These are phyloP conservation scores for Triplophysa dalaica DNA, from an alignment of 2,113 vertebrate species.

Conservation along the genomic window DNA sequence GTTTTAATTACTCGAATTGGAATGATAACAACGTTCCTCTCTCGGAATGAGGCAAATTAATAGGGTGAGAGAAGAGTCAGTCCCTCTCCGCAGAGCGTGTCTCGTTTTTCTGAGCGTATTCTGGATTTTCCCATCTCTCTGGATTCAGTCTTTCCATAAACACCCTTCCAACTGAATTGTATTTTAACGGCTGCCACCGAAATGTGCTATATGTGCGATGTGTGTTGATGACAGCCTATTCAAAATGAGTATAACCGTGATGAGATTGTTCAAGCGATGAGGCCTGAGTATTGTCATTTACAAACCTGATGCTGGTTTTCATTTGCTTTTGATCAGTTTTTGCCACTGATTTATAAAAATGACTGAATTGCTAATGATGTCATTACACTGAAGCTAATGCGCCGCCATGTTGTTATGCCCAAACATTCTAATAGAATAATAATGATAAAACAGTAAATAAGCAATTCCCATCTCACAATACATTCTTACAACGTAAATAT, in stretches of 20 bases:
- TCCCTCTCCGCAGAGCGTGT: constrained; percentile 43
- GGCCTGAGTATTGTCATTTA: neutral
- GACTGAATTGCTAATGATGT: too few species aligned
- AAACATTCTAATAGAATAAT: too few species aligned
- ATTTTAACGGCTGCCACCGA: neutral
- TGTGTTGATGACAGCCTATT: constrained; percentile 24
- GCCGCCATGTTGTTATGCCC: too few species aligned
- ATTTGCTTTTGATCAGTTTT: constrained; percentile 9
- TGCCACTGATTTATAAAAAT: neutral
- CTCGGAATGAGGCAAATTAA: constrained; percentile 68
- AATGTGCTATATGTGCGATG: neutral
- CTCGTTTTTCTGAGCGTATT: constrained; percentile 47
- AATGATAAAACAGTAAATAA: too few species aligned
- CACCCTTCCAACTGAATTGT: constrained; percentile 31
- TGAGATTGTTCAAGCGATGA: constrained; percentile 37
- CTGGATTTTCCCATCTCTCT: constrained; percentile 40
- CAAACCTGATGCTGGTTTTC: neutral
- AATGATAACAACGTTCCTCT: constrained; percentile 67
- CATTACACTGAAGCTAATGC: too few species aligned
- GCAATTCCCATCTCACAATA: too few species aligned
- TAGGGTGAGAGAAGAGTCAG: constrained; percentile 59
- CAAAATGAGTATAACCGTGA: constrained; percentile 29
- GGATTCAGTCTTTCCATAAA: constrained; percentile 20
- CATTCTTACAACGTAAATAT: too few species aligned
- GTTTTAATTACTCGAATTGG: constrained; percentile 77